phyloP scores from a whole-genome alignment of 2,113 vertebrate species.

The Psammodynastes pulverulentus region DNA sequence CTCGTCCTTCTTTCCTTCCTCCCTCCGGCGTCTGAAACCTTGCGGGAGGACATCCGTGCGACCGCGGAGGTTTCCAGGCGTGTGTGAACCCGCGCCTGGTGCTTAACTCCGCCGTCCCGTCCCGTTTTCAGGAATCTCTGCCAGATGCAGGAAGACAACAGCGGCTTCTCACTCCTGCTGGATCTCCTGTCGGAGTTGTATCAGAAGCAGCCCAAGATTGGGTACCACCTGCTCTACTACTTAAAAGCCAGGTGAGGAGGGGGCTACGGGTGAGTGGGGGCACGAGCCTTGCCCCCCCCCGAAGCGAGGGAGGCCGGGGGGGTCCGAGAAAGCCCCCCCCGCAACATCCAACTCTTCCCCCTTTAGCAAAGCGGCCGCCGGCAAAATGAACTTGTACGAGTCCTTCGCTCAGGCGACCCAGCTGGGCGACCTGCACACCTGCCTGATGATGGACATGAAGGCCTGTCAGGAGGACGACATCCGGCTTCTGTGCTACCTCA shows the following conservation, averaged over 20 bases:
- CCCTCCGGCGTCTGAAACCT: background rate
- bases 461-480: conserved; percentile 96
- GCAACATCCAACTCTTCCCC: background rate
- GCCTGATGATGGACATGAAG: conserved; percentile 99
- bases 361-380: conserved; percentile 86
- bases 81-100: background rate
- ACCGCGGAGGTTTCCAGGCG: background rate
- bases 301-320: background rate
- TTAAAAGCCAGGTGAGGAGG: conserved; percentile 87
- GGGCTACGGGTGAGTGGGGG: background rate
- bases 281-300: too few relatives aligned
- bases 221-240: conserved; percentile 95
- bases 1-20: background rate
- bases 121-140: conserved; percentile 80
- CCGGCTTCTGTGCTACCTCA: conserved; percentile 92
- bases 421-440: conserved; percentile 92
- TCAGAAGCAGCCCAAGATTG: conserved; percentile 97
- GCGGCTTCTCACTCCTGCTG: conserved; percentile 88
- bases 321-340: too few relatives aligned
- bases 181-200: conserved; percentile 93
- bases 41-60: background rate
- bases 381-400: conserved; percentile 96
- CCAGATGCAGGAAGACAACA: conserved; percentile 98
- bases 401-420: conserved; percentile 94
- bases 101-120: background rate